Conservation (phyloP, 2,888 invertebrate genomes). For the Diarsia mendica region DNA sequence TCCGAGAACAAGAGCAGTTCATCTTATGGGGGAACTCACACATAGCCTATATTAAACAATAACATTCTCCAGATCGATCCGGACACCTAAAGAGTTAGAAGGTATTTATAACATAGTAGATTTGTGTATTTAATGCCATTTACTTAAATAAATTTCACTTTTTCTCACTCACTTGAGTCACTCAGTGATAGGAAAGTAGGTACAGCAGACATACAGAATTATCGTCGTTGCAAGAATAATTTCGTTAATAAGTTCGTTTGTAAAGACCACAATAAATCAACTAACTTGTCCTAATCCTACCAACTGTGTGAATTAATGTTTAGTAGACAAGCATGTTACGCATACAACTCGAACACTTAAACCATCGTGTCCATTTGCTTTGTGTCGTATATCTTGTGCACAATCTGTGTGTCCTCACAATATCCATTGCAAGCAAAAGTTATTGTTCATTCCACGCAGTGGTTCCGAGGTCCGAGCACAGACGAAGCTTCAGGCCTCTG, state of each 20-base stretch:
- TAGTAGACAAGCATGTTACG: neutral
- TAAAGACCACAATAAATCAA: neutral
- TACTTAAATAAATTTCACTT: neutral
- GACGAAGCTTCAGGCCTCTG: constrained; percentile 10
- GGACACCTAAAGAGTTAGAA: too few species aligned
- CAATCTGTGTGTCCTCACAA: neutral
- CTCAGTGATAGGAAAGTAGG: too few species aligned
- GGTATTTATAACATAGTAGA: too few species aligned
- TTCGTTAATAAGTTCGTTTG: neutral
- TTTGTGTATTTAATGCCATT: neutral
- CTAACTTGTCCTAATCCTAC: neutral
- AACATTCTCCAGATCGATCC: neutral
- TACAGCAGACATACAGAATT: too few species aligned
- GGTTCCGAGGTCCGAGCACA: neutral
- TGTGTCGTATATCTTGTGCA: neutral
- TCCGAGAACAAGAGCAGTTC: constrained; percentile 8
- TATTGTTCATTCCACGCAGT: neutral
- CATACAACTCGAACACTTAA: neutral
- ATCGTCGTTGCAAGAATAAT: neutral
- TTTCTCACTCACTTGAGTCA: neutral
- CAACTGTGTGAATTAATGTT: neutral
- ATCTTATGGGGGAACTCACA: constrained; percentile 1
- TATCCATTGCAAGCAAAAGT: neutral
- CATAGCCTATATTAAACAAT: neutral
- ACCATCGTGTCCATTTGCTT: neutral